Conservation (phyloP, 2,113 vertebrate species). For the Lonchura striata region DNA sequence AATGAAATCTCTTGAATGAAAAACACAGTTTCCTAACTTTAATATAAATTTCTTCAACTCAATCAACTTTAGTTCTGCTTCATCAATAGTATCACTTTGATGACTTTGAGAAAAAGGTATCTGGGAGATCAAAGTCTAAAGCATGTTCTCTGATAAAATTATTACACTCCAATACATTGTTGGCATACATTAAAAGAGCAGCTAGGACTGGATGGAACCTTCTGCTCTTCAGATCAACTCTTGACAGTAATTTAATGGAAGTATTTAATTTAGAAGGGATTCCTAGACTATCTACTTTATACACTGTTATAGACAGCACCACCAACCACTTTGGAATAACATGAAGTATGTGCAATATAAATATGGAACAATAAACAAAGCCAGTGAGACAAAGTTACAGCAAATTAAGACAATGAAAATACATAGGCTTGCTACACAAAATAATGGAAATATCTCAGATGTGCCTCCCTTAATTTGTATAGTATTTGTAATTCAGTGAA, state of each 20-base stretch:
- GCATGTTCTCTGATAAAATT: background rate
- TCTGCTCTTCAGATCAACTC: background rate
- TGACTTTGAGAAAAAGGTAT: background rate
- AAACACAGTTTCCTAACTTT: background rate
- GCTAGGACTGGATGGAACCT: background rate
- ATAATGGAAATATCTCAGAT: background rate
- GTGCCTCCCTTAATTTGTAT: background rate
- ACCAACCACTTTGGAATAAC: background rate
- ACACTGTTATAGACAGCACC: background rate
- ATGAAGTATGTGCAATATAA: background rate
- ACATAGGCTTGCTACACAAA: background rate
- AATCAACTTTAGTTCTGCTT: background rate
- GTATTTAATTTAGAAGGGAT: background rate
- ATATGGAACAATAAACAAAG: background rate
- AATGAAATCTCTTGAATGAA: background rate
- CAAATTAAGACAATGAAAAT: background rate
- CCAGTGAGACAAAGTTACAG: background rate
- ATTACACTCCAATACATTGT: background rate
- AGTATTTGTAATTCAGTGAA: background rate
- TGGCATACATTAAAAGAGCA: background rate
- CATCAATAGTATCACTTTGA: background rate
- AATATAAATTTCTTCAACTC: background rate
- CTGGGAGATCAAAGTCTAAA: background rate
- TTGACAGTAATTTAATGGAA: background rate
- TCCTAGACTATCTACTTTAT: background rate